Evolutionary conservation across 30 jellyfish, hydroid and myxozoan genomes (phyloP).

Genomic region (Calvadosia cruxmelitensis): DNA sequence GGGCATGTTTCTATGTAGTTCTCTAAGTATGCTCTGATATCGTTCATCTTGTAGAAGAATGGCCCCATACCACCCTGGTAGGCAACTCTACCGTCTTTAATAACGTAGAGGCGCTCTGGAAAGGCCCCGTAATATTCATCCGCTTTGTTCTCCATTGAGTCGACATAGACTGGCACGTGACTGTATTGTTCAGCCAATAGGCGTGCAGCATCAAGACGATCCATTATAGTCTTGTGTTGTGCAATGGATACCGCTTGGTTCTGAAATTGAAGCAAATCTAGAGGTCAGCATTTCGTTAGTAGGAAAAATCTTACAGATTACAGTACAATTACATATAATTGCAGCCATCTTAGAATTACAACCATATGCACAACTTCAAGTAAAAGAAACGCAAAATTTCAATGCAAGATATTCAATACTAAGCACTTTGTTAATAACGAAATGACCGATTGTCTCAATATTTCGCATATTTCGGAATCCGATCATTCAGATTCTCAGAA

Average conservation of each 20-base stretch:
- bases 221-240: conserved; percentile 34
- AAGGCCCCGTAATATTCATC: conserved; percentile 35
- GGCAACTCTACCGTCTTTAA: conserved; percentile 40
- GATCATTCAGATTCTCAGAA: neutral
- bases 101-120: conserved; percentile 54
- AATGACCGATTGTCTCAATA: too few species aligned
- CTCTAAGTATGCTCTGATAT: too few species aligned
- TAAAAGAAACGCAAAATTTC: too few species aligned
- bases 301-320: too few species aligned
- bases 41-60: conserved; percentile 24
- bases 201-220: conserved; percentile 37
- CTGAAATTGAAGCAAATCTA: conserved; percentile 16
- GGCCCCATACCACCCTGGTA: conserved; percentile 67
- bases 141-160: conserved; percentile 30
- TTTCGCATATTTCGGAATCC: too few species aligned
- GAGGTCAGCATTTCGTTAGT: too few species aligned
- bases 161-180: conserved; percentile 25
- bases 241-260: neutral
- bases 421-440: too few species aligned
- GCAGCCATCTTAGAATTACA: too few species aligned
- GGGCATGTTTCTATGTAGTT: too few species aligned
- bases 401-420: too few species aligned
- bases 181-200: conserved; percentile 13
- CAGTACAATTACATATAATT: too few species aligned
- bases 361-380: too few species aligned